These are phyloP conservation scores for Ornithorhynchus anatinus DNA, from an alignment of 2,113 vertebrate genomes.

Conservation along the genomic window DNA sequence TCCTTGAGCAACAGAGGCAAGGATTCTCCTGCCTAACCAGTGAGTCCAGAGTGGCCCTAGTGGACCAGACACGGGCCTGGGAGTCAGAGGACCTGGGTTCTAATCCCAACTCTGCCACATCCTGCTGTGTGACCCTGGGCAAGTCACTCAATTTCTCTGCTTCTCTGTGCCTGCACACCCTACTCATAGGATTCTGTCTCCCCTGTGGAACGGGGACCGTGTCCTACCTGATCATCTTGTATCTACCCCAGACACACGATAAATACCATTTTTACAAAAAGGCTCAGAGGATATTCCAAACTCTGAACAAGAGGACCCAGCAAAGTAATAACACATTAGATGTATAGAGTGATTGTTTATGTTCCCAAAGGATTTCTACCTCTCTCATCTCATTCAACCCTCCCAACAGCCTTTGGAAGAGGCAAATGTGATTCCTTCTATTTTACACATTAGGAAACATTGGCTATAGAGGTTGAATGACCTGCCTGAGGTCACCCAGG, in stretches of 20 bases:
- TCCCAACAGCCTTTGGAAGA: background rate
- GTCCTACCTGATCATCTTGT: too few species aligned
- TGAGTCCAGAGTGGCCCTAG: background rate
- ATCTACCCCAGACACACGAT: too few species aligned
- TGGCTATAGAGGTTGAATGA: background rate
- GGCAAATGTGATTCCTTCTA: background rate
- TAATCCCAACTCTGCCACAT: background rate
- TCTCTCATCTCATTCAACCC: too few species aligned
- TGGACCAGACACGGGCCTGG: background rate
- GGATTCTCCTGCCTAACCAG: background rate
- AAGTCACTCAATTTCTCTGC: background rate
- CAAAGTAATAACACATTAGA: too few species aligned
- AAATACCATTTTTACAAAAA: too few species aligned
- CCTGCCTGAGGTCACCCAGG: background rate
- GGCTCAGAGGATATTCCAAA: too few species aligned
- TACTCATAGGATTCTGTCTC: too few species aligned
- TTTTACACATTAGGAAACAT: background rate
- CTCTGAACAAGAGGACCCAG: too few species aligned
- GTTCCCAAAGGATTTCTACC: too few species aligned
- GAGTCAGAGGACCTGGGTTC: background rate
- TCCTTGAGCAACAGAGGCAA: background rate
- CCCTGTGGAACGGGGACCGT: too few species aligned
- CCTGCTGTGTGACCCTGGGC: background rate
- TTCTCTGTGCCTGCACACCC: background rate
- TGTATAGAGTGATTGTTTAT: too few species aligned